Conservation (phyloP, 2,113 vertebrate species). For the Lasiurus cinereus region DNA sequence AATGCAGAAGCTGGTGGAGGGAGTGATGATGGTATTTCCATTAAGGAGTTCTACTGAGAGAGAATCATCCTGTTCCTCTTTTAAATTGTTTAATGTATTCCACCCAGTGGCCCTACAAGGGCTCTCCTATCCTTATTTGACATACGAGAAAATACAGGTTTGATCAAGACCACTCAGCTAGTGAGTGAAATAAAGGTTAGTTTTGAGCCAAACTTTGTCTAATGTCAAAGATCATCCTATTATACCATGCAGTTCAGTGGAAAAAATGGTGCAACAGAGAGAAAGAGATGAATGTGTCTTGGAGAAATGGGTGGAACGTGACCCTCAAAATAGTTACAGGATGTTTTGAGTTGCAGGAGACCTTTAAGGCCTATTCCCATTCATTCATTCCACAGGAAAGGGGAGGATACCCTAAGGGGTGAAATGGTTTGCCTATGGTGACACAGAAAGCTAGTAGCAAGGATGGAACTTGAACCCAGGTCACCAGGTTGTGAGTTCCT, state of each 20-base stretch:
- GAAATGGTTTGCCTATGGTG: neutral
- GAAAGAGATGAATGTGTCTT: neutral
- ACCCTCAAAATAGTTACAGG: neutral
- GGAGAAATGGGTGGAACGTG: too few relatives aligned
- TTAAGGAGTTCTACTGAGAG: neutral
- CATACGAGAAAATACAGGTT: slow-evolving; percentile 52
- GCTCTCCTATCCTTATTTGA: neutral
- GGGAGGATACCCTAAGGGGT: neutral
- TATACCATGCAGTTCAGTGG: neutral
- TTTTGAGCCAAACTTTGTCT: slow-evolving; percentile 8
- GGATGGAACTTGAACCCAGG: neutral
- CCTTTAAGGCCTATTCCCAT: neutral
- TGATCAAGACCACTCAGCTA: slow-evolving; percentile 49
- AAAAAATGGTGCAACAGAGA: neutral
- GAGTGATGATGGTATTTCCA: neutral
- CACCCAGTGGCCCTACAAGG: neutral
- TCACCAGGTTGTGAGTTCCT: neutral
- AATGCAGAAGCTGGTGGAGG: neutral
- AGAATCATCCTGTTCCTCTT: neutral
- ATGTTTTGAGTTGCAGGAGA: neutral
- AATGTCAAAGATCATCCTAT: neutral
- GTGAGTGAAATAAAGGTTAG: slow-evolving; percentile 27
- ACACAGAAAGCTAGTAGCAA: neutral
- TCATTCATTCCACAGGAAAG: neutral
- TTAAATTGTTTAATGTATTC: neutral